Base-by-base conservation (phyloP, 1,140 invertebrate species). In the Scaptodrosophila lebanonensis region DNA sequence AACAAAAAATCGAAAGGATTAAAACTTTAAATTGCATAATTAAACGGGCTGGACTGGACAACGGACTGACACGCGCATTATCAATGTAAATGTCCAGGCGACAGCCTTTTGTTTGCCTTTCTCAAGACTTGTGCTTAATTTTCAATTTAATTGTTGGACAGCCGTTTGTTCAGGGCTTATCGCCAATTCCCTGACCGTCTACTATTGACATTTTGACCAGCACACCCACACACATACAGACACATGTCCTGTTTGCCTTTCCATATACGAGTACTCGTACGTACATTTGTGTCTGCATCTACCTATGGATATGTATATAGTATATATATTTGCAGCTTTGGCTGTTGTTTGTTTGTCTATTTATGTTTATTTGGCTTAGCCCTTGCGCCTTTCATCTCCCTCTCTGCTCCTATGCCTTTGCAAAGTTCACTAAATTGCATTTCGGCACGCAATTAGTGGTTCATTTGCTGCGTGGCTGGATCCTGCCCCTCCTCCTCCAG, bases 371-470 rank as follows among this genome's bases (percentile, higher is more conserved):
- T 2, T 42, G 18, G 17, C 22, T 61, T 51, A 17, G n/a, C n/a
- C n/a, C n/a, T n/a, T n/a, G n/a, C n/a, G n/a, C n/a, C n/a, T n/a
- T n/a, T n/a, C n/a, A n/a, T n/a, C n/a, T n/a, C n/a, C n/a, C n/a
- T 39, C 48, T 51, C 52, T 49, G 15, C 3, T 54, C 16, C 44
- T 48, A 50, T 22, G 52, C 51, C 25, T 17, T 57, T 53, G 39
- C 17, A 82, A 66, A 82, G 75, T 82, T 84, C 79, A 66, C 73
- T 69, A 84, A 84, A 84, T 84, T 84, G 82, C 79, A 84, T 84
- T 84, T 84, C 70, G 82, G 83, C 82, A 84, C 82, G 79, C 79
- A 84, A 84, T 84, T 84, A 84, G 82, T 84, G 82, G 82, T 84
- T 83, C 79, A 73, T 79, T 79, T 73, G 57, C 72, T 67, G 76